Base-by-base conservation (phyloP, 2,113 vertebrate genomes). In the Indicator maculatus region DNA sequence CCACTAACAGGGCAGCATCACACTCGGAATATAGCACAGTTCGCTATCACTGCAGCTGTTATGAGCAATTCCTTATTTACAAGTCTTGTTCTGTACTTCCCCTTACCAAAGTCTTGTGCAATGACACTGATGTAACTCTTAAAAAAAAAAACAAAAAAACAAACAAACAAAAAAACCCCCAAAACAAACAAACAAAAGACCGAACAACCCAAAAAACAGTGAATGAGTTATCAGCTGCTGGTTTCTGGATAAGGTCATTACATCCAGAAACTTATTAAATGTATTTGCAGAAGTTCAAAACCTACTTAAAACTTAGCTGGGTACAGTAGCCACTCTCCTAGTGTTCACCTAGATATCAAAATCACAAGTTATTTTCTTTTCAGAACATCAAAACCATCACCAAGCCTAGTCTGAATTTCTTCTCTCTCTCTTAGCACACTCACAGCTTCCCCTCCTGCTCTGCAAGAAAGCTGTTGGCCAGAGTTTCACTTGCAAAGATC, bases 11-110 rank as follows among this genome's bases (percentile, higher is more conserved):
- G 53, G 30, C 63, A 67, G 52, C 3, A 5, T 39, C 31, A 65
- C 2, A 2, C 69, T 55, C 75, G 61, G 61, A 85, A 82, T 61
- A 66, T 89, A 81, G 72, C 45, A 59, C 13, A 75, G 60, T 33
- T 69, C 78, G 53, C 1, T 1, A 59, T 2, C 58, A 11, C 69
- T 84, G 83, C 83, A 94, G 91, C 61, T 80, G 63, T 38, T 69
- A 39, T 11, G 41, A 90, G 47, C 89, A 86, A 90, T 41, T 80
- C 69, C 58, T 36, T 93, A 36, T 76, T 92, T 95, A 92, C 44
- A 74, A 63, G 52, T 26, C 38, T 81, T 77, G 20, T 27, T 90
- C 84, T 88, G 21, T n/a, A 65, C 56, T 90, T 70, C 30, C 59
- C 56, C 70, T 81, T 58, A 64, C 13, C 16, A 12, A 82, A 78